Base-by-base conservation (phyloP, 1,140 invertebrate genomes). In the Drosophila nikananu region DNA sequence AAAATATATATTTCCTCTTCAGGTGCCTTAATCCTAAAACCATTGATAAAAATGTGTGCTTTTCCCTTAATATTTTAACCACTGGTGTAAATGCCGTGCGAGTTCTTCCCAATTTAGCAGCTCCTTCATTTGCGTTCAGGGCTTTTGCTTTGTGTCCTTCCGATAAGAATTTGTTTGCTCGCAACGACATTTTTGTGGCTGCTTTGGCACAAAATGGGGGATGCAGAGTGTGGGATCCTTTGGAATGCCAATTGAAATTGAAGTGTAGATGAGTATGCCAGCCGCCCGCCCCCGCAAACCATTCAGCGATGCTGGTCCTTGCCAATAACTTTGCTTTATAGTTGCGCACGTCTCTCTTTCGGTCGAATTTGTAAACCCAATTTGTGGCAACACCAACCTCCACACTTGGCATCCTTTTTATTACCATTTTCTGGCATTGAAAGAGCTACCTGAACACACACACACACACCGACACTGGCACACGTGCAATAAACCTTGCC, bases 111-210 rank as follows among this genome's bases (percentile, higher is more conserved):
- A 57, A 42, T 39, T 75, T 71, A 62, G 48, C 41, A 49, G 48
- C 62, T 65, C 58, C 72, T 65, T 49, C 61, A 52, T 68, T 35
- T 44, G 66, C 51, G 65, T 68, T 66, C 63, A 46, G 62, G 71
- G 51, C 72, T 76, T 72, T 67, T 76, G 73, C 76, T 86, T 87
- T 86, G 80, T 87, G 76, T 67, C 54, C 76, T 83, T 57, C 52
- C 70, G 81, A 81, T 84, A 90, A 90, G 86, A 90, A 90, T 89
- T 89, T 90, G 74, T 90, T 90, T 90, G 84, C 86, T 51, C 66
- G 75, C 78, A 19, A 75, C n/a, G 57, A 90, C 77, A 84, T 89
- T 84, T 87, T 89, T 82, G 81, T 79, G 81, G 84, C 60, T 87
- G 68, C 80, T 72, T 77, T 80, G 75, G 74, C 37, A 42, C 74